Base-by-base conservation (phyloP, 2,888 invertebrate species). In the Shargacucullia verbasci region DNA sequence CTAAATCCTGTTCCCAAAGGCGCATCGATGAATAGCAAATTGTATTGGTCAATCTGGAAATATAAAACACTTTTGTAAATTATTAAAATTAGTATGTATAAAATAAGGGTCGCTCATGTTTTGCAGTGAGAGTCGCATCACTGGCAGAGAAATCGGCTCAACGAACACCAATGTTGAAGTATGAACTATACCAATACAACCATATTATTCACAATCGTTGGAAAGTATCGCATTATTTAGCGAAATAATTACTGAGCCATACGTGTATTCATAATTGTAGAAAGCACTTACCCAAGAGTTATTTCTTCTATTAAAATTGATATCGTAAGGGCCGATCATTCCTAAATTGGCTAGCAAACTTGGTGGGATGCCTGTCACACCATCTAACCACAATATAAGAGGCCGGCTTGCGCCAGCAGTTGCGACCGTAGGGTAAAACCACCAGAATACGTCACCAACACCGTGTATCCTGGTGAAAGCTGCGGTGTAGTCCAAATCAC, bases 1-100 rank as follows among this genome's bases (percentile, higher is more conserved):
- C 98, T 98, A 87, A 95, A 98, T 0, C 98, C 98, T 35, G 96
- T 95, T 20, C 98, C 98, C 6, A 98, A 96, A 0, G 98, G 98
- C 80, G 98, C 97, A 85, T 98, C 98, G 57, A 98, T 96, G 83
- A 98, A 98, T 13, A 98, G 89, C 7, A 98, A 94, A 86, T 98
- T 98, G 79, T 96, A 97, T 50, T 96, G 92, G 46, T 95, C 94
- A 0, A 96, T 90, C 97, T 97, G 81, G 33, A 89, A 85, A 60
- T 10, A 53, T 0, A 20, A 31, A 11, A 29, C 13, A 14, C 2
- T 12, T 27, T 2, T n/a, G n/a, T n/a, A n/a, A n/a, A 6, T 6
- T 4, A 6, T 29, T 27, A 5, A 5, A 27, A 5, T 27, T 27
- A 7, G 29, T 29, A 29, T 1, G 7, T 29, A 29, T 1, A 29